These are phyloP conservation scores for Selene dorsalis DNA, from an alignment of 2,797 vertebrate species.

Conservation along the genomic window DNA sequence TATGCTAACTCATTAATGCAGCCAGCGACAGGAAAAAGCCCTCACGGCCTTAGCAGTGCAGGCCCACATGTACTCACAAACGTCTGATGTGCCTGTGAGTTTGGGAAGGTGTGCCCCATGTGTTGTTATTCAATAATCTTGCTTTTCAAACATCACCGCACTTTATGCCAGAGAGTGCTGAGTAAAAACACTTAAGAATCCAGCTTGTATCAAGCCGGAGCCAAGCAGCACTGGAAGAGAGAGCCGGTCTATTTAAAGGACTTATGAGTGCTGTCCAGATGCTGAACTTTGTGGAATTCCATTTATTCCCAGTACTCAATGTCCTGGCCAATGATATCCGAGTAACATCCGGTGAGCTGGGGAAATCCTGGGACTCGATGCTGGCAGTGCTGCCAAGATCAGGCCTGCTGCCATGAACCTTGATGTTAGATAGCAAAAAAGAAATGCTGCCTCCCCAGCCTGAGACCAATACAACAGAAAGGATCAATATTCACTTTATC, in stretches of 20 bases:
- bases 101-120: conserved; percentile 5
- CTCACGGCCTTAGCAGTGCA: conserved; percentile 37
- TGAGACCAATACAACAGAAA: conserved; percentile 35
- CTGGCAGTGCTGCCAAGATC: conserved; percentile 67
- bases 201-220: conserved; percentile 34
- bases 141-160: conserved; percentile 43
- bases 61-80: conserved; percentile 31
- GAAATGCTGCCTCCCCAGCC: conserved; percentile 60
- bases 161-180: conserved; percentile 47
- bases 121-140: conserved; percentile 43
- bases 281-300: conserved; percentile 77
- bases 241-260: conserved; percentile 73
- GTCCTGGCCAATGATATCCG: conserved; percentile 77
- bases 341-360: conserved; percentile 75
- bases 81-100: conserved; percentile 11
- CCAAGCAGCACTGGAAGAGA: conserved; percentile 59
- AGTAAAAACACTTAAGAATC: conserved; percentile 47
- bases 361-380: conserved; percentile 76
- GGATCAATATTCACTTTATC: conserved; percentile 58
- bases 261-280: conserved; percentile 70
- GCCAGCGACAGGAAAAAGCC: conserved; percentile 48
- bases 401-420: conserved; percentile 69
- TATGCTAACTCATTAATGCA: conserved; percentile 76
- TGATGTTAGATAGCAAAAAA: conserved; percentile 74
- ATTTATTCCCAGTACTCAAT: conserved; percentile 78